Conservation (phyloP, 2,797 vertebrate species). For the Antrozous pallidus region DNA sequence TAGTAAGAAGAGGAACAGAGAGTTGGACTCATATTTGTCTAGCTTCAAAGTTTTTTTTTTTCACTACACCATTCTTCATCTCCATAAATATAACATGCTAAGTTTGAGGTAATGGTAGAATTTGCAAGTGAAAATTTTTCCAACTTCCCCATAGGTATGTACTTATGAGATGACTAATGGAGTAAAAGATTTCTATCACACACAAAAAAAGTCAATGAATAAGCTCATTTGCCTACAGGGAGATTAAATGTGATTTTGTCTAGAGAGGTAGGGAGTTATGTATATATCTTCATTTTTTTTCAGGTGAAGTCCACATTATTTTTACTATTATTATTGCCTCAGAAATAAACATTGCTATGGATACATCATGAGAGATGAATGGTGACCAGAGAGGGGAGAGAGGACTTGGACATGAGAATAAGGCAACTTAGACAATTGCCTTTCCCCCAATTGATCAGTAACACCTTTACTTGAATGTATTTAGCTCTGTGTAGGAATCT, state of each 20-base stretch:
- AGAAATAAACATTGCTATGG: slow-evolving; percentile 13
- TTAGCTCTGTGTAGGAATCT: background rate
- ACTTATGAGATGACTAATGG: slow-evolving; percentile 7
- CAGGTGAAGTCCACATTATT: background rate
- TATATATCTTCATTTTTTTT: background rate
- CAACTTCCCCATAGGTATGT: background rate
- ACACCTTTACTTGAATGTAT: background rate
- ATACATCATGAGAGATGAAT: background rate
- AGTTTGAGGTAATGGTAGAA: background rate
- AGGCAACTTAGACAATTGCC: background rate
- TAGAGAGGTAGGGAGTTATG: background rate
- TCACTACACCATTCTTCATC: background rate
- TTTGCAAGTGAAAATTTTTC: slow-evolving; percentile 24
- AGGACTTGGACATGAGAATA: background rate
- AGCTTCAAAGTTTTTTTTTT: background rate
- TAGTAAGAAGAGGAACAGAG: background rate
- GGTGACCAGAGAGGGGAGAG: background rate
- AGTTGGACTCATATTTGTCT: background rate
- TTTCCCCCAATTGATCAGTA: background rate
- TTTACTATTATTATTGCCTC: background rate
- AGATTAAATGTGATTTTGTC: background rate
- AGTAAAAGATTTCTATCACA: background rate
- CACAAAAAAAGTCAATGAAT: background rate
- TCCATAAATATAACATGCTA: background rate
- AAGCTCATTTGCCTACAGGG: background rate